Conservation (phyloP, 2,113 vertebrate species). For the Etia nguti region DNA sequence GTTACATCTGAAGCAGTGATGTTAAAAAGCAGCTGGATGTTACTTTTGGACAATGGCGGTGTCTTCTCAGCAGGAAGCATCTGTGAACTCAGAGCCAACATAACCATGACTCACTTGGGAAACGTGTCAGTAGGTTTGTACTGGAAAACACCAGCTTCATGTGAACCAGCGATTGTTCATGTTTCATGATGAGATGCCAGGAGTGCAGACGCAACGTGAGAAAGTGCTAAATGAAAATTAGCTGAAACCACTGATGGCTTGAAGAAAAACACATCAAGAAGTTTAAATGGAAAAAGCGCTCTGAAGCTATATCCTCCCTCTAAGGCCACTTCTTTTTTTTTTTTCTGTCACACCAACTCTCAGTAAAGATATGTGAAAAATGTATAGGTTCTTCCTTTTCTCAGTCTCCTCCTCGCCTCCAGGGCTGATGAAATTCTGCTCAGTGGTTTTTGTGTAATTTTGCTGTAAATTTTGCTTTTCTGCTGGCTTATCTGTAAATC, state of each 20-base stretch:
- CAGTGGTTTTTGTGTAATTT: neutral
- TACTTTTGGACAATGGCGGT: neutral
- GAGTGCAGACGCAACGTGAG: neutral
- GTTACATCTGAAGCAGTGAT: neutral
- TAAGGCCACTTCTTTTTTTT: neutral
- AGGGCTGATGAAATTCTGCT: neutral
- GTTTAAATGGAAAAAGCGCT: rapidly evolving
- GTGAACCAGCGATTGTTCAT: neutral
- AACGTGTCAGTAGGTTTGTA: neutral
- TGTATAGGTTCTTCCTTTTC: neutral
- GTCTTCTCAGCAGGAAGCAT: neutral
- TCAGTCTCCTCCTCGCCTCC: rapidly evolving
- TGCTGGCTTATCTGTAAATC: neutral
- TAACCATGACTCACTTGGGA: neutral
- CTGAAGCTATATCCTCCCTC: neutral
- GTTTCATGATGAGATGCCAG: neutral
- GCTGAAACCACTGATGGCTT: rapidly evolving
- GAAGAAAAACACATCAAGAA: neutral
- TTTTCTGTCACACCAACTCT: too few relatives aligned
- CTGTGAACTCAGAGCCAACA: neutral
- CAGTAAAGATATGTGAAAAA: neutral
- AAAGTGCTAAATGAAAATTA: neutral
- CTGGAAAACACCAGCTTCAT: neutral
- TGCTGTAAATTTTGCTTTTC: neutral
- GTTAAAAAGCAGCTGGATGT: neutral